Evolutionary conservation across 2,888 invertebrate genomes (phyloP), one percentile per base, ranked within the genome.

Genomic region (Actias luna): DNA sequence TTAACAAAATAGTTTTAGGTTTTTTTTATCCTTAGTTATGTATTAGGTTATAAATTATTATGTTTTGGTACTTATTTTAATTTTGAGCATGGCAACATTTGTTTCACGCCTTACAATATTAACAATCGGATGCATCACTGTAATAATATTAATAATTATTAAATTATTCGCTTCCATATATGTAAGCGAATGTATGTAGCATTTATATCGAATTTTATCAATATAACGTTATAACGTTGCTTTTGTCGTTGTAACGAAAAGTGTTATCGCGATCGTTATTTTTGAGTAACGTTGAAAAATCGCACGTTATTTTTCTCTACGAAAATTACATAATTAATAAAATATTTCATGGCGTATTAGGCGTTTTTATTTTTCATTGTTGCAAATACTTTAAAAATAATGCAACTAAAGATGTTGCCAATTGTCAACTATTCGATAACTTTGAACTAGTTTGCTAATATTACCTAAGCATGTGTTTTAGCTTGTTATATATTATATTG

Each of bases 31-130:
- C 65, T 64, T 71, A 67, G n/a, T 55, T 55, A 29, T 7, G 8
- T 46, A 46, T 50, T n/a, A 50, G 46, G 46, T 50, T 55, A 55
- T 27, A 55, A 67, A 65, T 65, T 65, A 68, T 69, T 70, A 57
- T 35, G 63, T 65, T 65, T 65, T 69, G 68, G 76, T 77, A 77
- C 74, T 77, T 75, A 77, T 71, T 70, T 67, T 64, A 63, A 67
- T 75, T 75, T 69, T 67, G 61, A 65, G 67, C 69, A 69, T 78
- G 74, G 73, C 70, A 75, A 74, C 64, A 73, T 64, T 67, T 64
- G 65, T 65, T 68, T 64, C 63, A 68, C 60, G 62, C 29, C 55
- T 29, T n/a, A 55, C 52, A 27, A 25, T 55, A 55, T 16, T 10
- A 55, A 55, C 2, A 29, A 42, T 57, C 58, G 5, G 22, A 58